Conservation (phyloP, 2,113 vertebrate genomes). For the Leptobrachium ailaonicum region DNA sequence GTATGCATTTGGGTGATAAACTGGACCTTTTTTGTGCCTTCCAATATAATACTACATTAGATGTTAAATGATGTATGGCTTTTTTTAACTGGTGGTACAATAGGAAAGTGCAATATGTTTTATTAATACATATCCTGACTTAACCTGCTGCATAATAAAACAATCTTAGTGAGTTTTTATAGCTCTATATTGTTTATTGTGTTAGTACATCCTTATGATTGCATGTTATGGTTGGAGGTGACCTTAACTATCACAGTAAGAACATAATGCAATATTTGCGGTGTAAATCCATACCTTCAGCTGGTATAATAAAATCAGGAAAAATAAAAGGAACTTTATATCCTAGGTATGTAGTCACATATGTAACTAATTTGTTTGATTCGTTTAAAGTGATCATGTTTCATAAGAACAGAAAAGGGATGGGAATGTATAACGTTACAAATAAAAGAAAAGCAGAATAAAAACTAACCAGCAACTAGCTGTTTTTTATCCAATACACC, state of each 20-base stretch:
- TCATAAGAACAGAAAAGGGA: too few species aligned
- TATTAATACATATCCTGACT: background rate
- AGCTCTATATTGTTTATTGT: background rate
- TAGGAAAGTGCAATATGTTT: background rate
- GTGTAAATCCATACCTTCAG: background rate
- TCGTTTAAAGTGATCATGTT: too few species aligned
- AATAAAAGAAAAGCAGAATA: too few species aligned
- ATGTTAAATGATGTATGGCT: constrained; percentile 24
- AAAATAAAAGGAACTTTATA: background rate
- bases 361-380: background rate
- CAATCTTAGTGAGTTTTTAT: background rate
- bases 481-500: too few species aligned
- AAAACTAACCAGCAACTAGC: too few species aligned
- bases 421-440: too few species aligned
- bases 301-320: background rate
- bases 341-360: background rate
- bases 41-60: constrained; percentile 22
- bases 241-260: background rate
- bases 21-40: background rate
- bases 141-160: background rate
- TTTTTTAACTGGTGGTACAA: constrained; percentile 17
- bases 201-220: background rate
- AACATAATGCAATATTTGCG: background rate
- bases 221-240: background rate
- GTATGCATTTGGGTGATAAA: constrained; percentile 20